phyloP scores from a whole-genome alignment of 2,888 invertebrate species.

The Pollenia griseotomentosa region DNA sequence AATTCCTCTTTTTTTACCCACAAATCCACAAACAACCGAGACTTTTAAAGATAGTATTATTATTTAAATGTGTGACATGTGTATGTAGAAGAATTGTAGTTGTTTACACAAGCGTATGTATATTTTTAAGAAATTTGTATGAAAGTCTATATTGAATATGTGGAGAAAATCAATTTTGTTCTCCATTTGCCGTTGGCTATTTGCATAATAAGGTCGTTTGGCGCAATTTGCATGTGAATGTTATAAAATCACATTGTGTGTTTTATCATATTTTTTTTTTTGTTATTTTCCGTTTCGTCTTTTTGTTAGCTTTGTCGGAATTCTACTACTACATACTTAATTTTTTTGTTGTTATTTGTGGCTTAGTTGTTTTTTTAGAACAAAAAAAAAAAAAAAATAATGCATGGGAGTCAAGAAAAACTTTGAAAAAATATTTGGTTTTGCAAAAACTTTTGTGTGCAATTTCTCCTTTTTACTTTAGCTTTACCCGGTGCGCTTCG shows the following conservation, averaged over 20 bases:
- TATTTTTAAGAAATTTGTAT: slow-evolving; percentile 8
- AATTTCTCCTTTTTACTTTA: slow-evolving; percentile 15
- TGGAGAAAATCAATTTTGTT: slow-evolving; percentile 83
- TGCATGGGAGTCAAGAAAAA: not conserved
- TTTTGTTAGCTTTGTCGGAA: slow-evolving; percentile 2
- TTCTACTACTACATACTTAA: slow-evolving; percentile 16
- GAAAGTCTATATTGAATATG: slow-evolving; percentile 11
- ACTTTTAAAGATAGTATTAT: slow-evolving; percentile 41
- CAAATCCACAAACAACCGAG: slow-evolving; percentile 10
- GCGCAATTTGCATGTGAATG: slow-evolving; percentile 84
- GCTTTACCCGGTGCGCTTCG: no score
- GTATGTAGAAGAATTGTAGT: not conserved
- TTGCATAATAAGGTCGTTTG: slow-evolving; percentile 84
- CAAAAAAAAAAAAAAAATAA: slow-evolving; percentile 20
- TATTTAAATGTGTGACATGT: not conserved
- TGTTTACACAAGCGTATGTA: not conserved
- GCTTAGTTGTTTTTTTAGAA: slow-evolving; percentile 7
- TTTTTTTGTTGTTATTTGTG: slow-evolving; percentile 6
- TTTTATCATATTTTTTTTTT: slow-evolving; percentile 54
- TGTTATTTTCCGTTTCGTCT: not conserved
- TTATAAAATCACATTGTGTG: slow-evolving; percentile 80
- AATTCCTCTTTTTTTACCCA: slow-evolving; percentile 30
- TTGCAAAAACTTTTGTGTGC: not conserved
- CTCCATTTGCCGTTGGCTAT: slow-evolving; percentile 84
- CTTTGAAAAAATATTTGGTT: slow-evolving; percentile 1